A percentile compares a stretch with the other conserved stretches of the same genome.
Conservation (phyloP, 92 coral and sea anemone genomes). For the Umimayanthus chanpuru region DNA sequence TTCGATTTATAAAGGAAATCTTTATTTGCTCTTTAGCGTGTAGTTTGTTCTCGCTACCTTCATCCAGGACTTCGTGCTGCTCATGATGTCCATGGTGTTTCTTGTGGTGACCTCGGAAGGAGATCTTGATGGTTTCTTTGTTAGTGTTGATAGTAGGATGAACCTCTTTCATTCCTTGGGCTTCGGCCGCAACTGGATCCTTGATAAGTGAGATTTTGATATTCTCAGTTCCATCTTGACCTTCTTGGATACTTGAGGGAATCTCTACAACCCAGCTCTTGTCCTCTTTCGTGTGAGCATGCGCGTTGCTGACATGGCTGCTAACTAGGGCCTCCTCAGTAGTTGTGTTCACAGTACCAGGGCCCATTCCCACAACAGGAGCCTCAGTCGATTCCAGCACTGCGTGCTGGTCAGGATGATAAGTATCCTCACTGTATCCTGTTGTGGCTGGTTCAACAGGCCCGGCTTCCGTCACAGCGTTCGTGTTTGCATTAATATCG, state of each 20-base stretch:
- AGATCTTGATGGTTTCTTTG: constrained; percentile 71
- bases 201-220: constrained; percentile 40
- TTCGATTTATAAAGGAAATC: constrained; percentile 73
- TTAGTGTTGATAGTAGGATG: constrained; percentile 35
- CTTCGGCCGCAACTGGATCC: constrained; percentile 31
- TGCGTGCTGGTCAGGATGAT: constrained; percentile 31
- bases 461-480: constrained; percentile 22
- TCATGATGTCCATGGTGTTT: constrained; percentile 47
- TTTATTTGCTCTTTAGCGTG: constrained; percentile 64
- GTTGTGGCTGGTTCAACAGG: constrained; percentile 1
- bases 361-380: constrained; percentile 23
- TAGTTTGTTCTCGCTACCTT: constrained; percentile 24
- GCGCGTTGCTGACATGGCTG: constrained; percentile 15
- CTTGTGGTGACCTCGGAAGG: constrained; percentile 68
- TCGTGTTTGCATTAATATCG: constrained; percentile 32
- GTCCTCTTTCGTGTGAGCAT: constrained; percentile 1
- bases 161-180: constrained; percentile 54
- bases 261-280: constrained; percentile 66
- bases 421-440: constrained; percentile 21
- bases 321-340: constrained; percentile 21
- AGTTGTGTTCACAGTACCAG: constrained; percentile 21
- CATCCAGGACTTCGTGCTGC: constrained; percentile 53
- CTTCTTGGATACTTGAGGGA: constrained; percentile 59
- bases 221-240: constrained; percentile 46
- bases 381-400: constrained; percentile 26